Conservation (phyloP, 64 coral and sea anemone species). For the Hydrozoanthus tunicans region DNA sequence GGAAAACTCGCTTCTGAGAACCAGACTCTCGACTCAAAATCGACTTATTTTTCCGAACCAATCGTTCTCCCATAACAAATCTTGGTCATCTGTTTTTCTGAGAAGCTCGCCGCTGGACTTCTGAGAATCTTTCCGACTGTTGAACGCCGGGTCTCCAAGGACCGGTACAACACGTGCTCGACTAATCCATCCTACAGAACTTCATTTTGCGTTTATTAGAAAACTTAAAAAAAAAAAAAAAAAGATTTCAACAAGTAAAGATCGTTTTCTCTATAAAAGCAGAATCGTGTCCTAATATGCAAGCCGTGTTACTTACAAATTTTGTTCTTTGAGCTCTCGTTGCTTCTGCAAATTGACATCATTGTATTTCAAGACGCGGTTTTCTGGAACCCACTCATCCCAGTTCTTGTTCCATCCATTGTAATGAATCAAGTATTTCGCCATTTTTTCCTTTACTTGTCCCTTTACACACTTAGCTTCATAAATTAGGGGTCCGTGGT, state of each 20-base stretch:
- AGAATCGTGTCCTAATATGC: background rate
- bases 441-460: conserved; percentile 94
- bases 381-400: conserved; percentile 99
- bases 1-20: too few species aligned
- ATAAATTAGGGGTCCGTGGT: conserved; percentile 96
- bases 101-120: background rate
- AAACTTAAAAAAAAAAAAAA: background rate
- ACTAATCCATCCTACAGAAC: background rate
- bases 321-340: conserved; percentile 94
- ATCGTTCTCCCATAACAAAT: background rate
- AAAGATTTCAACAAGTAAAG: background rate
- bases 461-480: conserved; percentile 99
- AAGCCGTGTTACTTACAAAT: conserved; percentile 73
- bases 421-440: conserved; percentile 98
- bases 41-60: too few species aligned
- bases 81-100: too few species aligned
- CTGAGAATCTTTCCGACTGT: background rate
- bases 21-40: too few species aligned
- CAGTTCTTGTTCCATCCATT: conserved; percentile 99
- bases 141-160: background rate
- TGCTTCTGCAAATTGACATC: conserved; percentile 96
- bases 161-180: background rate
- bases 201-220: conserved; percentile 4
- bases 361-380: conserved; percentile 94
- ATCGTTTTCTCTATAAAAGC: background rate